phyloP scores from a whole-genome alignment of 2,797 vertebrate species.

The Enteromius trimaculatus region DNA sequence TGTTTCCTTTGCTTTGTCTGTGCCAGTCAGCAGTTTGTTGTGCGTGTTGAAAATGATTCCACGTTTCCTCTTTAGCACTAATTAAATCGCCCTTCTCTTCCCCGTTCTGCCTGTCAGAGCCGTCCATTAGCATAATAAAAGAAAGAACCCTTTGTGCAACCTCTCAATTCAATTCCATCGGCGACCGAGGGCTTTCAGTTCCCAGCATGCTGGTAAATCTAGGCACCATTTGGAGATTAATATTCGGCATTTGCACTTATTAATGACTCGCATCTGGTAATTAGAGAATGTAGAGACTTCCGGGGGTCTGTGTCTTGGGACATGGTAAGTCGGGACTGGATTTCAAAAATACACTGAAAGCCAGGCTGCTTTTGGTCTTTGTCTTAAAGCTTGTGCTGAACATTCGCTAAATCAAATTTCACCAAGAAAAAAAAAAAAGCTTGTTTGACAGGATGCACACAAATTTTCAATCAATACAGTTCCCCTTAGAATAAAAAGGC shows the following conservation, averaged over 20 bases:
- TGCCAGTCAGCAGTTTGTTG: constrained; percentile 34
- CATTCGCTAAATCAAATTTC: neutral
- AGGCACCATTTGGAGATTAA: constrained; percentile 72
- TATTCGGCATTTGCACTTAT: constrained; percentile 63
- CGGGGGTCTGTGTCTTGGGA: neutral
- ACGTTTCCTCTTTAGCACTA: constrained; percentile 62
- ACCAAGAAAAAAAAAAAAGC: neutral
- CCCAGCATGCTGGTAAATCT: constrained; percentile 70
- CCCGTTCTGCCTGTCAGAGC: constrained; percentile 64
- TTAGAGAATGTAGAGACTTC: neutral
- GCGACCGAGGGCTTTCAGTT: constrained; percentile 60
- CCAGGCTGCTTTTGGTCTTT: neutral
- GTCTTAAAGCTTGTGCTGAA: neutral
- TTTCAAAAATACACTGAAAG: neutral
- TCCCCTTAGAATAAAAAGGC: neutral
- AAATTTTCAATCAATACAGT: neutral
- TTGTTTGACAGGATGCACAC: neutral
- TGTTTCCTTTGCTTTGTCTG: constrained; percentile 38
- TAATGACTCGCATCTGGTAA: constrained; percentile 49
- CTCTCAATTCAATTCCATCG: constrained; percentile 70
- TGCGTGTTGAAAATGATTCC: constrained; percentile 46
- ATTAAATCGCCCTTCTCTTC: constrained; percentile 65
- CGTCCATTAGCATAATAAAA: constrained; percentile 75
- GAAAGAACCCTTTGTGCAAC: constrained; percentile 58
- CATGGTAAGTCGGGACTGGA: neutral